phyloP scores from a whole-genome alignment of 2,888 invertebrate species.

The Micoletzkya japonica region DNA sequence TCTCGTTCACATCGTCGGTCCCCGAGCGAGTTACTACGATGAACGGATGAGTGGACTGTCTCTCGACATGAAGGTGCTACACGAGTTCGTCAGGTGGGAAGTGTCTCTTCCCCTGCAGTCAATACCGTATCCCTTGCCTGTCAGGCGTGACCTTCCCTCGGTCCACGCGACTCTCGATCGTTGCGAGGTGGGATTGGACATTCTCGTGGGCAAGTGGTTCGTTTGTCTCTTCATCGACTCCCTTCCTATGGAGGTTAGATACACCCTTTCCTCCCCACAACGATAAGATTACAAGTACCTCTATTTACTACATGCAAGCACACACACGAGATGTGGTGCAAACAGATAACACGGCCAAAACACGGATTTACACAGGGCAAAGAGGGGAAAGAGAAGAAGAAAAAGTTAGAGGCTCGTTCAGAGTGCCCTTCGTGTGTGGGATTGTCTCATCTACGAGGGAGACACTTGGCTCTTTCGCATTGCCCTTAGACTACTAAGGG shows the following conservation, averaged over 20 bases:
- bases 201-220: constrained; percentile 48
- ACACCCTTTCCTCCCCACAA: background rate
- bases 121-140: background rate
- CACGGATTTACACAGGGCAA: too few species aligned
- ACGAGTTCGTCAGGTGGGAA: constrained; percentile 35
- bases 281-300: too few species aligned
- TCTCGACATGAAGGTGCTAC: constrained; percentile 42
- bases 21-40: constrained; percentile 40
- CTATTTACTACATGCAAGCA: too few species aligned
- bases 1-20: constrained; percentile 38
- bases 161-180: constrained; percentile 31
- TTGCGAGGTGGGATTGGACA: constrained; percentile 41
- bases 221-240: constrained; percentile 46
- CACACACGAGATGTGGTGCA: too few species aligned
- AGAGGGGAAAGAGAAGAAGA: background rate
- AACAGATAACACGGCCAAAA: background rate
- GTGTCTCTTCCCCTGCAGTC: background rate
- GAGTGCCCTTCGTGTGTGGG: constrained; percentile 92
- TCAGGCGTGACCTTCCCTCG: constrained; percentile 14
- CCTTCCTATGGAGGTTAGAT: constrained; percentile 46
- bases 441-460: constrained; percentile 90
- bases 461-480: constrained; percentile 88
- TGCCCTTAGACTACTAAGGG: constrained; percentile 78
- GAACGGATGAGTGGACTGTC: constrained; percentile 40
- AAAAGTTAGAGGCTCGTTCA: constrained; percentile 61